phyloP scores from a whole-genome alignment of 2,113 vertebrate species.

The Conger conger region DNA sequence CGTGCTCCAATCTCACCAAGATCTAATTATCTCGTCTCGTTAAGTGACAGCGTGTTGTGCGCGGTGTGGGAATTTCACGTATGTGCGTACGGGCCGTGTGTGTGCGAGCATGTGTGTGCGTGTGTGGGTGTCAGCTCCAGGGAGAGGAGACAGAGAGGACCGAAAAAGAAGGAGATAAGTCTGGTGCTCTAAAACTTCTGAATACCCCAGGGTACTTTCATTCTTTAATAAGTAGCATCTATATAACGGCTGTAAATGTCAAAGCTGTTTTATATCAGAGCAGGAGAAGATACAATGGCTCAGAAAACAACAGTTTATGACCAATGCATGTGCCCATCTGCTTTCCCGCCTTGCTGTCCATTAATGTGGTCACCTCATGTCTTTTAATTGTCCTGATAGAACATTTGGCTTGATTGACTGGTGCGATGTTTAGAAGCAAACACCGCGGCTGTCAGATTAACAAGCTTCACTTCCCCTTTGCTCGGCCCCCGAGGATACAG shows the following conservation, averaged over 20 bases:
- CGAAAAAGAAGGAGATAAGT: neutral
- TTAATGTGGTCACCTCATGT: neutral
- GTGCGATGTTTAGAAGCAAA: neutral
- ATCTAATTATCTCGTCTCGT: constrained; percentile 57
- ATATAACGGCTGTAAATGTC: neutral
- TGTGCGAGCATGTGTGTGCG: neutral
- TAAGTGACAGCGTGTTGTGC: constrained; percentile 53
- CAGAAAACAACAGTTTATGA: neutral
- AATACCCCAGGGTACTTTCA: neutral
- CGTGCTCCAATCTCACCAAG: constrained; percentile 33
- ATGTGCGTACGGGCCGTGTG: constrained; percentile 14
- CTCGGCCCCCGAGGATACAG: neutral
- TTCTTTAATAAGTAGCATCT: neutral
- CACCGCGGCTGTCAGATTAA: neutral
- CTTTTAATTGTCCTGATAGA: neutral
- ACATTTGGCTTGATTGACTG: constrained; percentile 4
- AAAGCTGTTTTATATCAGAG: neutral
- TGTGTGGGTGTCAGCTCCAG: neutral
- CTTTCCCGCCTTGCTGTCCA: neutral
- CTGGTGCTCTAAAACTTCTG: neutral
- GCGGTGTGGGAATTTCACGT: constrained; percentile 47
- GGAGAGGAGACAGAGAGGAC: neutral
- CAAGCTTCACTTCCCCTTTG: neutral
- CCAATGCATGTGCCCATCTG: neutral
- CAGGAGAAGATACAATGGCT: neutral